Conservation (phyloP, 2,113 vertebrate species). For the Nipponia nippon region DNA sequence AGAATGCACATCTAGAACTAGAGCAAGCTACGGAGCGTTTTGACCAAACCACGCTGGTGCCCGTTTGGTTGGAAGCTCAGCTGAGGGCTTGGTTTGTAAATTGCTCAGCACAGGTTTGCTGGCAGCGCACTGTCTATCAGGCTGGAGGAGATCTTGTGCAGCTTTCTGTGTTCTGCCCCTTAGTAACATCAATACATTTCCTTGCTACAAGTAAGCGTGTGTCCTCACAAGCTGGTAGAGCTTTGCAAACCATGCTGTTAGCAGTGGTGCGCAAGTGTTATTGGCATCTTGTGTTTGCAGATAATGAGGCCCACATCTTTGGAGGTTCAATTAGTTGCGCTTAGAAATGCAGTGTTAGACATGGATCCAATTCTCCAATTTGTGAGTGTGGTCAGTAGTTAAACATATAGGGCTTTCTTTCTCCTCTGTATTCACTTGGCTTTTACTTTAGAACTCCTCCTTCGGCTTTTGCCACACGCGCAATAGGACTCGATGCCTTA, state of each 20-base stretch:
- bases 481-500: neutral
- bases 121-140: rapidly evolving
- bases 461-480: neutral
- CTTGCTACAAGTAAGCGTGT: rapidly evolving
- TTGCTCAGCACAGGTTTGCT: neutral
- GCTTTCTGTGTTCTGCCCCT: neutral
- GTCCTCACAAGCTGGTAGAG: neutral
- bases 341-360: neutral
- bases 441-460: neutral
- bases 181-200: rapidly evolving
- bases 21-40: neutral
- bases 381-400: neutral
- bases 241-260: neutral
- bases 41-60: neutral
- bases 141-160: neutral
- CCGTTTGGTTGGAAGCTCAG: neutral
- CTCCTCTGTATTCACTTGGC: neutral
- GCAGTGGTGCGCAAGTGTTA: neutral
- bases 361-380: neutral
- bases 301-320: neutral
- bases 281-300: neutral
- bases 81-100: neutral
- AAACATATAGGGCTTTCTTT: neutral
- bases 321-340: neutral
- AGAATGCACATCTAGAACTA: neutral